Evolutionary conservation across 2,797 vertebrate genomes (phyloP).

Genomic region (Sebastes cheni): DNA sequence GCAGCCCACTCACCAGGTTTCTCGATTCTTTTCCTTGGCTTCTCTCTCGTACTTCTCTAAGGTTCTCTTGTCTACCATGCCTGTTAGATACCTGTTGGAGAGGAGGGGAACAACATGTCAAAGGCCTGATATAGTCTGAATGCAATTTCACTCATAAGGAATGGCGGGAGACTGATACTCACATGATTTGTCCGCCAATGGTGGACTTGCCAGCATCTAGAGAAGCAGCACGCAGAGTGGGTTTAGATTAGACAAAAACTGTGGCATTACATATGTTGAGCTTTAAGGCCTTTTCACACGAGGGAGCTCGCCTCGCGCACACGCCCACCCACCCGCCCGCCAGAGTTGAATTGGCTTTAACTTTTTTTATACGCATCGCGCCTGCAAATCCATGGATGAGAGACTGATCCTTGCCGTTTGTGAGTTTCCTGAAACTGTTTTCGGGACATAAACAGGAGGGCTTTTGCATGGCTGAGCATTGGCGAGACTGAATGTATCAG

Average conservation of each 20-base stretch:
- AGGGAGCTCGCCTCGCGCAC: no score
- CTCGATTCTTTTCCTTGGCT: conserved; percentile 99
- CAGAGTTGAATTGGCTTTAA: no score
- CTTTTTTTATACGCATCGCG: no score
- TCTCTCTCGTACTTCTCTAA: conserved; percentile 98
- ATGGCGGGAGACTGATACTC: conserved; percentile 68
- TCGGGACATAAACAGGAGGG: no score
- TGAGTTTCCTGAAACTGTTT: no score
- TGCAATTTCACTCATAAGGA: not conserved
- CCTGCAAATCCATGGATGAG: no score
- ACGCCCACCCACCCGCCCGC: no score
- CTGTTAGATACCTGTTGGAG: conserved; percentile 92
- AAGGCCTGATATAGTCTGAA: not conserved
- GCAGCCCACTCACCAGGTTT: conserved; percentile 90
- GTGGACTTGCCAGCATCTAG: conserved; percentile 98
- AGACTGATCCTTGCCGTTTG: no score
- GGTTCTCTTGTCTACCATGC: conserved; percentile 99
- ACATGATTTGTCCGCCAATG: conserved; percentile 99
- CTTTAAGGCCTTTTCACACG: not conserved
- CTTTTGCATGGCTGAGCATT: no score
- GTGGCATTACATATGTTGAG: not conserved
- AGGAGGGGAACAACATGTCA: not conserved
- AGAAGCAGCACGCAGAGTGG: conserved; percentile 8
- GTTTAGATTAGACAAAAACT: not conserved
- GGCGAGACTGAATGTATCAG: not conserved